Evolutionary conservation across 1,140 invertebrate genomes (phyloP).

Genomic region (Drosophila pallidifrons): DNA sequence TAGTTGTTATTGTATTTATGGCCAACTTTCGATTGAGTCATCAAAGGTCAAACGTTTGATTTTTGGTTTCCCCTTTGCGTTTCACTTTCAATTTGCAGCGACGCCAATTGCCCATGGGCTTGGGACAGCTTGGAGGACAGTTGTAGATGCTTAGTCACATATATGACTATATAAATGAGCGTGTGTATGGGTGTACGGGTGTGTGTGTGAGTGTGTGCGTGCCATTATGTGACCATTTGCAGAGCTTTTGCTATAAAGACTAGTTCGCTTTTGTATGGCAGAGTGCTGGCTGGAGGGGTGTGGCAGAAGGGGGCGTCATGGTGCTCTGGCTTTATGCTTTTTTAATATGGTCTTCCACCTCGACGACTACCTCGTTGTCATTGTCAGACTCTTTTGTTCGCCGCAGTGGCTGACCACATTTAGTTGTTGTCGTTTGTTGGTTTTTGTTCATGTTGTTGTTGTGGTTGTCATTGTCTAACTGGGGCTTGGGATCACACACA

Average conservation of each 20-base stretch:
- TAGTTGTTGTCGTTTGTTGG: slow-evolving; percentile 49
- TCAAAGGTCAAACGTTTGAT: slow-evolving; percentile 71
- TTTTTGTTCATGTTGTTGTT: slow-evolving; percentile 39
- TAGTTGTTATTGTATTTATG: slow-evolving; percentile 13
- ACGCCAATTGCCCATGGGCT: slow-evolving; percentile 67
- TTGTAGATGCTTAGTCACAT: slow-evolving; percentile 31
- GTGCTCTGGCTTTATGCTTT: slow-evolving; percentile 47
- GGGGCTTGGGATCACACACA: slow-evolving; percentile 38
- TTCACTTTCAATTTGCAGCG: slow-evolving; percentile 78
- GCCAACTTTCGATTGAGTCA: slow-evolving; percentile 72
- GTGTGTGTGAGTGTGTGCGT: slow-evolving; percentile 27
- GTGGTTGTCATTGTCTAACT: slow-evolving; percentile 52
- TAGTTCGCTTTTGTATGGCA: slow-evolving; percentile 43
- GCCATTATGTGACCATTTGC: slow-evolving; percentile 52
- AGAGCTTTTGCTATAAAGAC: slow-evolving; percentile 42
- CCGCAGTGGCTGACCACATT: slow-evolving; percentile 74
- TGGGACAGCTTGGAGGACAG: slow-evolving; percentile 20
- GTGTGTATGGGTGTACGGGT: slow-evolving; percentile 8
- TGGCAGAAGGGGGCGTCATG: neutral
- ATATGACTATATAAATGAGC: neutral
- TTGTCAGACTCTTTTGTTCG: slow-evolving; percentile 73
- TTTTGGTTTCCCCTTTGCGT: slow-evolving; percentile 37
- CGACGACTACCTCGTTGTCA: slow-evolving; percentile 54
- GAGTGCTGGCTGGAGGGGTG: neutral
- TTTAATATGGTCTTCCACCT: slow-evolving; percentile 59